Evolutionary conservation across 2,888 invertebrate species (phyloP).

Genomic region (Gymnocheta viridis): DNA sequence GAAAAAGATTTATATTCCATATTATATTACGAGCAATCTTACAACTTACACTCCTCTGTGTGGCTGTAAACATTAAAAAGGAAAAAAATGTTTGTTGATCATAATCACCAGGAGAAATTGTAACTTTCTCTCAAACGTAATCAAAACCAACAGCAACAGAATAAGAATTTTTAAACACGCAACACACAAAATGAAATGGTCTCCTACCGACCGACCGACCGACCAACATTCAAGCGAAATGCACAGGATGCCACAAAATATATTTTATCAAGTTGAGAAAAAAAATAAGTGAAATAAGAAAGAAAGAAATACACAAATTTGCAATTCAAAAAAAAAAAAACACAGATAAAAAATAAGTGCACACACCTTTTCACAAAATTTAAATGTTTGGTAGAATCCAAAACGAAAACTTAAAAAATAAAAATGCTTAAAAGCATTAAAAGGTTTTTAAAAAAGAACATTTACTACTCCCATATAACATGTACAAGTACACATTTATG

Average conservation of each 20-base stretch:
- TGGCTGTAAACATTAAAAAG: constrained; percentile 53
- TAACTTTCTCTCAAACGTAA: constrained; percentile 66
- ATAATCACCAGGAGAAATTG: constrained; percentile 66
- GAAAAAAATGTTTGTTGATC: constrained; percentile 62
- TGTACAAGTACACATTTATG: constrained; percentile 4
- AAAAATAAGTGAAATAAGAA: not conserved
- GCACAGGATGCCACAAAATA: constrained; percentile 52
- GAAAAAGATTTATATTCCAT: constrained; percentile 57
- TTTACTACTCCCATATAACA: constrained; percentile 34
- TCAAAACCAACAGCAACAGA: constrained; percentile 58
- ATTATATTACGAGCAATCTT: constrained; percentile 45
- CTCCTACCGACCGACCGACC: not conserved
- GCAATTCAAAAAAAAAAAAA: not conserved
- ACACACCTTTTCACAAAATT: constrained; percentile 29
- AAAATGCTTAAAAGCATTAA: constrained; percentile 37
- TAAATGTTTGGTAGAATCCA: constrained; percentile 32
- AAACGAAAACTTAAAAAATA: constrained; percentile 4
- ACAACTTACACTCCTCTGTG: constrained; percentile 36
- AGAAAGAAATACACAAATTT: not conserved
- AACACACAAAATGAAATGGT: constrained; percentile 25
- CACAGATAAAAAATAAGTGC: not conserved
- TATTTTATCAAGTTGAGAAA: constrained; percentile 5
- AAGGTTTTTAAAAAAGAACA: constrained; percentile 47
- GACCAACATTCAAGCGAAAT: constrained; percentile 14
- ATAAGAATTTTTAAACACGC: constrained; percentile 54